Conservation (phyloP, 2,888 invertebrate genomes). For the Epirrhoe tristata region DNA sequence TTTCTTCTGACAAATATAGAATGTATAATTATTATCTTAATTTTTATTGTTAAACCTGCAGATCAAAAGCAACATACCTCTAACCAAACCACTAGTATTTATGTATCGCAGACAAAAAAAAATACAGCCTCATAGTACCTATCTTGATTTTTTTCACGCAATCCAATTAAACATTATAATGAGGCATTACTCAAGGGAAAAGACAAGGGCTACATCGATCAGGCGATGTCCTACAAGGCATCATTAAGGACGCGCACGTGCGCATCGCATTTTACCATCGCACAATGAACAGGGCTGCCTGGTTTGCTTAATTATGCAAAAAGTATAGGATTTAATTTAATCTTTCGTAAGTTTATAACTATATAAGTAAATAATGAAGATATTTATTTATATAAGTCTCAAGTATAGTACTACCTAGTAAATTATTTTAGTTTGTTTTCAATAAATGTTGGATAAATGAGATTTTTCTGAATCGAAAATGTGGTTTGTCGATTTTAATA, state of each 20-base stretch:
- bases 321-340: background rate
- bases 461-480: too few species aligned
- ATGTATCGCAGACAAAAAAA: background rate
- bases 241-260: slow-evolving; percentile 39
- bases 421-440: too few species aligned
- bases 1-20: too few species aligned
- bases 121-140: background rate
- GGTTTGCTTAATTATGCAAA: background rate
- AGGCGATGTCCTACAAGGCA: slow-evolving; percentile 36
- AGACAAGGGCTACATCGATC: slow-evolving; percentile 35
- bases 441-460: too few species aligned
- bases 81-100: too few species aligned
- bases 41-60: too few species aligned
- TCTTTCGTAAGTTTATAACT: too few species aligned
- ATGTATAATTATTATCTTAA: too few species aligned
- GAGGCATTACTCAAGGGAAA: slow-evolving; percentile 37
- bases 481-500: too few species aligned
- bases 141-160: slow-evolving; percentile 19
- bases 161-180: slow-evolving; percentile 38
- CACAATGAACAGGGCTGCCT: slow-evolving; percentile 29
- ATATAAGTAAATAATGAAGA: too few species aligned
- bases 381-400: too few species aligned
- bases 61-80: background rate
- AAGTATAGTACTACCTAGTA: too few species aligned
- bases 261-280: slow-evolving; percentile 36